phyloP scores from a whole-genome alignment of 2,797 vertebrate genomes.

The Heteromormyrus szaboi region DNA sequence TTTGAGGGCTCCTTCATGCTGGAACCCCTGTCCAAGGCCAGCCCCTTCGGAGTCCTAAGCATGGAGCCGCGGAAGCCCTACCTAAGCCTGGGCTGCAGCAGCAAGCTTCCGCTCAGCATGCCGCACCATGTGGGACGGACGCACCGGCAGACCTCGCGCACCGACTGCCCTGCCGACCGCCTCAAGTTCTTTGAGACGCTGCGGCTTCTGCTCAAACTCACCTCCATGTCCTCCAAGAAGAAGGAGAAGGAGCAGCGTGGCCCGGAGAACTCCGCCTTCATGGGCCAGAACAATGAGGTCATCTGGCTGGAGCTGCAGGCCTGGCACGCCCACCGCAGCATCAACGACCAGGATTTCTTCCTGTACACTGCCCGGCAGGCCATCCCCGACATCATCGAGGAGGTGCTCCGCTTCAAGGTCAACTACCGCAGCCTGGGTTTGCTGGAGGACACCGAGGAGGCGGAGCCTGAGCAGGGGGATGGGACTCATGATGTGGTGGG shows the following conservation, averaged over 20 bases:
- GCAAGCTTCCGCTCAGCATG: constrained; percentile 84
- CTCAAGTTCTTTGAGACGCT: constrained; percentile 98
- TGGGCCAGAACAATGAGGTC: constrained; percentile 91
- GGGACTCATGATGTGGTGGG: background rate
- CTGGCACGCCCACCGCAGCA: constrained; percentile 91
- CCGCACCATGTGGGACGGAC: constrained; percentile 80
- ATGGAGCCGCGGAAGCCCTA: constrained; percentile 97
- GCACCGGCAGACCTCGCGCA: constrained; percentile 90
- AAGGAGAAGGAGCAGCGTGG: constrained; percentile 96
- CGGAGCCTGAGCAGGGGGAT: background rate
- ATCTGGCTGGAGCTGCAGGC: constrained; percentile 98
- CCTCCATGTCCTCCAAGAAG: constrained; percentile 97
- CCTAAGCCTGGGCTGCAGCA: constrained; percentile 90
- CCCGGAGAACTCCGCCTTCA: constrained; percentile 81
- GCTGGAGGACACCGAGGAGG: constrained; percentile 28
- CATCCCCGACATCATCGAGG: constrained; percentile 93
- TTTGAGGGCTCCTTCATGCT: constrained; percentile 89
- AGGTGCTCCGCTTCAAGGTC: constrained; percentile 94
- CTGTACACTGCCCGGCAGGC: constrained; percentile 91
- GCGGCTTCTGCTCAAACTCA: constrained; percentile 92
- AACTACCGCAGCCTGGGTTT: constrained; percentile 74
- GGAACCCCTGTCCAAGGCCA: constrained; percentile 78
- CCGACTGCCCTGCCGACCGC: constrained; percentile 92
- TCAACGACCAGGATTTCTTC: constrained; percentile 87
- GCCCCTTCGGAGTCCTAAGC: constrained; percentile 71